phyloP scores from a whole-genome alignment of 2,797 vertebrate species.

The Cossypha dichroa region DNA sequence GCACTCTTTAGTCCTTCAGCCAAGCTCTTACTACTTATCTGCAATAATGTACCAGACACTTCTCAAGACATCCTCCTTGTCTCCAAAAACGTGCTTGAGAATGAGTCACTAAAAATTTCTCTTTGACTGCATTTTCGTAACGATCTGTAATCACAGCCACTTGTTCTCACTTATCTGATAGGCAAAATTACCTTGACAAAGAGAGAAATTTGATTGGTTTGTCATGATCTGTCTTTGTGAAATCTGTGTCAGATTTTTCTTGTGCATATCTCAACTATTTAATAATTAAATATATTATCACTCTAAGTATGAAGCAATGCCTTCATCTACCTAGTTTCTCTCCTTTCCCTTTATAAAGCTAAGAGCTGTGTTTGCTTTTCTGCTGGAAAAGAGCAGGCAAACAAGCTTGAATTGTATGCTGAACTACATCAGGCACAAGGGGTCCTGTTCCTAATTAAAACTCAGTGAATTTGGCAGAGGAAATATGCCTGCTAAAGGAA shows the following conservation, averaged over 20 bases:
- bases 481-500: neutral
- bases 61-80: neutral
- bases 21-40: neutral
- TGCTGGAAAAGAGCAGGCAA: neutral
- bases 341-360: neutral
- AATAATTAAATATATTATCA: neutral
- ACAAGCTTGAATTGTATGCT: neutral
- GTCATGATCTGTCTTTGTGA: neutral
- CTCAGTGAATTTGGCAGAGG: neutral
- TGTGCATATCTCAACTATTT: neutral
- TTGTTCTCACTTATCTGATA: neutral
- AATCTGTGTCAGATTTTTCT: neutral
- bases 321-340: neutral
- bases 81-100: neutral
- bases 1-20: neutral
- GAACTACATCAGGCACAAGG: neutral
- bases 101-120: neutral
- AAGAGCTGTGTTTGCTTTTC: neutral
- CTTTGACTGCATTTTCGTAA: neutral
- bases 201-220: neutral
- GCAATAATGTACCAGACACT: neutral
- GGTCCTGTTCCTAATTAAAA: slow-evolving; percentile 1
- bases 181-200: neutral
- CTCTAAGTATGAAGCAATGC: neutral
- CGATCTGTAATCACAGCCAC: neutral